phyloP scores from a whole-genome alignment of 2,888 invertebrate species.

The Silvanus unidentatus region DNA sequence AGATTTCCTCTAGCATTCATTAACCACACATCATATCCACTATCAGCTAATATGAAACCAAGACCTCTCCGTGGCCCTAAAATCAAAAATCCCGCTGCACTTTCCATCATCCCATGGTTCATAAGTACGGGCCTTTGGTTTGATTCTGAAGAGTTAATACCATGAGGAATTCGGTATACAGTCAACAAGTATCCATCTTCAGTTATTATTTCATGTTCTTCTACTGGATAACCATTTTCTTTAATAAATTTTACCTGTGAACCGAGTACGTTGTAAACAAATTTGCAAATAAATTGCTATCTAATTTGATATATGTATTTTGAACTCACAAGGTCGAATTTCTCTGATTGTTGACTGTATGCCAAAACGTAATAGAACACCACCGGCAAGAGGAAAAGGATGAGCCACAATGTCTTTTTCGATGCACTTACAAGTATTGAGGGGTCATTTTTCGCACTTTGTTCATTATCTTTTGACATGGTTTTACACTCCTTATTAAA shows the following conservation, averaged over 20 bases:
- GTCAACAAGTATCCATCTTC: not conserved
- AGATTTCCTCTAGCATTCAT: not conserved
- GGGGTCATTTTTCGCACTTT: too few relatives aligned
- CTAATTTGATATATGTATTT: too few relatives aligned
- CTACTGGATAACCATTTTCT: not conserved
- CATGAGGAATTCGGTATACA: slow-evolving; percentile 16
- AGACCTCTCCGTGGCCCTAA: not conserved
- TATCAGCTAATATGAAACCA: not conserved
- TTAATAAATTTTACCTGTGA: not conserved
- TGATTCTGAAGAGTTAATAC: slow-evolving; percentile 1
- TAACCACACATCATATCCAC: not conserved
- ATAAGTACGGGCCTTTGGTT: not conserved
- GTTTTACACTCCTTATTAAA: too few relatives aligned
- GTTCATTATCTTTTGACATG: too few relatives aligned
- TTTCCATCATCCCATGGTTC: not conserved
- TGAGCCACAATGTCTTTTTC: too few relatives aligned
- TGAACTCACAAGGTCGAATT: too few relatives aligned
- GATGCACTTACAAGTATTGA: too few relatives aligned
- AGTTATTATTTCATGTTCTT: not conserved
- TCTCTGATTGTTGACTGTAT: too few relatives aligned
- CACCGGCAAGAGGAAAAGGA: too few relatives aligned
- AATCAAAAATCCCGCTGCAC: not conserved
- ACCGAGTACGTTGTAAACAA: too few relatives aligned
- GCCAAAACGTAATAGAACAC: too few relatives aligned
- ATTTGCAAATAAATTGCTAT: too few relatives aligned